These are phyloP conservation scores for Coregonus clupeaformis DNA, from an alignment of 2,113 vertebrate genomes.

Conservation along the genomic window DNA sequence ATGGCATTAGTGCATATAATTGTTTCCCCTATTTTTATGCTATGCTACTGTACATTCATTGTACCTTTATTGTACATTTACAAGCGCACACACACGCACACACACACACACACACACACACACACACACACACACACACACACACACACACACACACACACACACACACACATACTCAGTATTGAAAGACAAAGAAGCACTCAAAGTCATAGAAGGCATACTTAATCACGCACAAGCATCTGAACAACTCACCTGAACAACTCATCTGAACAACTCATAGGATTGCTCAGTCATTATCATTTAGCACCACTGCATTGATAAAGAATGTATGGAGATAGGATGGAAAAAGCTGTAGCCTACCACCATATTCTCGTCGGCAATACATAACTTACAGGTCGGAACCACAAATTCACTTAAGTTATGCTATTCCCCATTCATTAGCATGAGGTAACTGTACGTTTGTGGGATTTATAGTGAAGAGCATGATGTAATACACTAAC, in stretches of 20 bases:
- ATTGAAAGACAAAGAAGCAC: slow-evolving; percentile 34
- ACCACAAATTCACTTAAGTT: not conserved
- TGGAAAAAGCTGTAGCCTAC: no score
- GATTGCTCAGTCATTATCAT: not conserved
- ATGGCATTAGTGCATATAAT: slow-evolving; percentile 33
- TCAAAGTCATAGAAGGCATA: slow-evolving; percentile 30
- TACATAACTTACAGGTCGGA: not conserved
- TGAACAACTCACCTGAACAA: not conserved
- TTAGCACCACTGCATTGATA: not conserved
- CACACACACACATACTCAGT: slow-evolving; percentile 5
- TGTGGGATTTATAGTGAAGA: slow-evolving; percentile 31
- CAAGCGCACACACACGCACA: slow-evolving; percentile 23
- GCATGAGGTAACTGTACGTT: not conserved
- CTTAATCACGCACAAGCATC: not conserved
- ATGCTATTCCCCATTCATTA: slow-evolving; percentile 20
- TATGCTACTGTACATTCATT: slow-evolving; percentile 6
- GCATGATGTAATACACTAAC: slow-evolving; percentile 40
- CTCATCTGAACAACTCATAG: not conserved
- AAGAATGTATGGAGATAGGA: not conserved
- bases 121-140: not conserved
- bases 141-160: not conserved
- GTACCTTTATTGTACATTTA: slow-evolving; percentile 43
- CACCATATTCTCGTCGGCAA: no score
- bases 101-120: slow-evolving; percentile 3
- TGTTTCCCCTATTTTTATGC: slow-evolving; percentile 20